Base-by-base conservation (phyloP, 2,888 invertebrate genomes). In the Phania funesta region DNA sequence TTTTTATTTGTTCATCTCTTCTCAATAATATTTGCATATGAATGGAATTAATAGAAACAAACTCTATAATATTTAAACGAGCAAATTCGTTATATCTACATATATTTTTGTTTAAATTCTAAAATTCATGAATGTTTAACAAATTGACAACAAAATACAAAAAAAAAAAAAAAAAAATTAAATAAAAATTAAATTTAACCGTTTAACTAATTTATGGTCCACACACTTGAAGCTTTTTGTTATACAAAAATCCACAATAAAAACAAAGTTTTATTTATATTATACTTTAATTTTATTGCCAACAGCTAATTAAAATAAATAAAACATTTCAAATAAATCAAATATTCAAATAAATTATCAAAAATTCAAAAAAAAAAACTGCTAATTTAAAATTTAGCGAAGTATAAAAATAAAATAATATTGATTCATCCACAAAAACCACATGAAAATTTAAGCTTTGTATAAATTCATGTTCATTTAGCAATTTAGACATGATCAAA, bases 271-370 rank as follows among this genome's bases (percentile, higher is more conserved):
- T 76, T 73, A 76, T 54, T 73, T 73, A 22, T 64, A 32, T 54
- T 73, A 46, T 48, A 62, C 62, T 67, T 56, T 52, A 71, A 62
- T 68, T 73, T 74, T 54, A 70, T 82, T 78, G 70, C 65, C 52
- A 82, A 70, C 78, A 78, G 67, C 82, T 82, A 82, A 82, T 82
- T 82, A 82, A 74, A 82, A 82, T 78, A 82, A 82, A 78, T 78
- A 75, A 76, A 82, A 78, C 70, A 82, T 82, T 78, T 82, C 52
- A 64, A 60, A 82, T 78, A 82, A 82, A 82, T 82, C 82, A 78
- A 70, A 78, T 41, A 60, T 54, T 65, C 60, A 71, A 38, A 56
- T 64, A 80, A 68, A 74, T 68, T 38, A 54, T 20, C 32, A 24
- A 26, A 67, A 64, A 48, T 16, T 18, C n/a, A 7, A 52, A 32